Evolutionary conservation across 2,113 vertebrate species (phyloP).

Genomic region (Cariama cristata): DNA sequence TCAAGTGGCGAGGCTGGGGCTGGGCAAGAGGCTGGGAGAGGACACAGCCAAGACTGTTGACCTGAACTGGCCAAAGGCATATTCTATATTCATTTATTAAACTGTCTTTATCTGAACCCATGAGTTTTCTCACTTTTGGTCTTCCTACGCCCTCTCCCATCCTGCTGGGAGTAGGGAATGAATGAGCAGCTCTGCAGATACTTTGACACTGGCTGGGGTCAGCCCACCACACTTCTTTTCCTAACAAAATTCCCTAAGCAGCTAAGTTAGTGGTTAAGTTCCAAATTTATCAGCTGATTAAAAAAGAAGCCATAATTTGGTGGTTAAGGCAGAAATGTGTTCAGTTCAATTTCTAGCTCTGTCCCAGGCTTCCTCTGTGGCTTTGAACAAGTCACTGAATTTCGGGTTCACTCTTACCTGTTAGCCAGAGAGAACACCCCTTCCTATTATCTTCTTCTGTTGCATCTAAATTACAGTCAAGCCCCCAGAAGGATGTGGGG

Average conservation of each 20-base stretch:
- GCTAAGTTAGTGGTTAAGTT: not conserved
- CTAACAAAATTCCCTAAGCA: not conserved
- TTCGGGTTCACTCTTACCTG: not conserved
- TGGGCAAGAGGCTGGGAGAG: not conserved
- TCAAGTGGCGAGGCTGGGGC: not conserved
- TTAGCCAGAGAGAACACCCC: not conserved
- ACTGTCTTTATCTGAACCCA: not conserved
- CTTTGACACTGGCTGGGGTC: accelerated
- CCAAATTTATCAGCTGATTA: not conserved
- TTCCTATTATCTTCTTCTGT: not conserved
- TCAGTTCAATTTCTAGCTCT: not conserved
- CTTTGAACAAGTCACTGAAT: not conserved
- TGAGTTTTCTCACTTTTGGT: not conserved
- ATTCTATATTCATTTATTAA: not conserved
- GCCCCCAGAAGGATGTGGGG: no score
- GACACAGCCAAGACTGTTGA: not conserved
- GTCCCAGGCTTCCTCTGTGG: not conserved
- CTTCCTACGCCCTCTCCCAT: not conserved
- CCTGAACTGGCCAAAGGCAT: not conserved
- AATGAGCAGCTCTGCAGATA: accelerated
- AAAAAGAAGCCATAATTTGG: not conserved
- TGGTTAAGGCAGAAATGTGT: not conserved
- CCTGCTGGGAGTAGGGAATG: not conserved
- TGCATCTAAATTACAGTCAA: not conserved
- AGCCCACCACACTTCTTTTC: not conserved